Conservation (phyloP, 1,140 invertebrate species). For the Drosophila ogumai region DNA sequence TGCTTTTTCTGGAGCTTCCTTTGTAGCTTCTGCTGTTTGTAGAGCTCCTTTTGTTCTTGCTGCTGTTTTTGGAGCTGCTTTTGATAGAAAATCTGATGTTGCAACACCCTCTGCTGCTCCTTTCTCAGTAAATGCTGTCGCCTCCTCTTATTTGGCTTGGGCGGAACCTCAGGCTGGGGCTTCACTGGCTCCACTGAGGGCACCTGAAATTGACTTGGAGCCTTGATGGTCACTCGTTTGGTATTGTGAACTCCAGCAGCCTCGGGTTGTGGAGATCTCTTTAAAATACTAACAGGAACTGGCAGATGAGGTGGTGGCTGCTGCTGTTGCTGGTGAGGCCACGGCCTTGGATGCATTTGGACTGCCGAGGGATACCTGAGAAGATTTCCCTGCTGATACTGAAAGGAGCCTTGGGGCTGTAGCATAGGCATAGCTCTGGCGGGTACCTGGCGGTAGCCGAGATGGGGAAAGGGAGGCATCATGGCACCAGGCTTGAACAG, state of each 20-base stretch:
- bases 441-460: neutral
- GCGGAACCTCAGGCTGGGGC: conserved; percentile 2
- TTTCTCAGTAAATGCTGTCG: neutral
- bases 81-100: conserved; percentile 3
- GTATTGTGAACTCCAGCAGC: neutral
- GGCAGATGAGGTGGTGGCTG: neutral
- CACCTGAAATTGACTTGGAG: neutral
- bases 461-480: neutral
- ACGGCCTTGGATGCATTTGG: neutral
- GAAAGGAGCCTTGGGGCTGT: neutral
- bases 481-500: conserved; percentile 8
- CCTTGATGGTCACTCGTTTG: conserved; percentile 11
- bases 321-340: neutral
- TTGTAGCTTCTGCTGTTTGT: neutral
- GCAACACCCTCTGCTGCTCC: conserved; percentile 13
- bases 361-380: neutral
- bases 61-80: conserved; percentile 4
- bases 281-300: conserved; percentile 24
- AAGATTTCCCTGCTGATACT: neutral
- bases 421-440: neutral
- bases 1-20: neutral
- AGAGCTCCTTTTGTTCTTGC: neutral
- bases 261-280: neutral
- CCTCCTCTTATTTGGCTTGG: neutral
- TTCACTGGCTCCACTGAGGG: neutral